phyloP scores from a whole-genome alignment of 2,113 vertebrate species.

The Phocoena phocoena region DNA sequence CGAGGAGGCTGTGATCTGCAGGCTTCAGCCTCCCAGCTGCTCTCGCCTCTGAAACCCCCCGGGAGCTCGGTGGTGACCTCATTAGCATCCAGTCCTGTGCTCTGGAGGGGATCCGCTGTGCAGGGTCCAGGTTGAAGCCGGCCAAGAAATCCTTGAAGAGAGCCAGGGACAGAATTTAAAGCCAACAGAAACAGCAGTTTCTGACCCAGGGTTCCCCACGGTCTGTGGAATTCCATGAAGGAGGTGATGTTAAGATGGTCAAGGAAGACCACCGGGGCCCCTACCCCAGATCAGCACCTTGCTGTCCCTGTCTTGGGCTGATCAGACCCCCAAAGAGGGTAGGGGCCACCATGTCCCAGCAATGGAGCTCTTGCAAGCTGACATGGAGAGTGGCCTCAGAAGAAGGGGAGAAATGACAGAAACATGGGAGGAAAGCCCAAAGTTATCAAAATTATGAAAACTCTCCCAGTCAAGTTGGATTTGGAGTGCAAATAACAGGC shows the following conservation, averaged over 20 bases:
- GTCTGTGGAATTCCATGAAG: background rate
- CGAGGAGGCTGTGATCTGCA: background rate
- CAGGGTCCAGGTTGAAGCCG: background rate
- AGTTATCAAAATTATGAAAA: background rate
- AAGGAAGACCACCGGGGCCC: background rate
- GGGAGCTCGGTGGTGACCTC: background rate
- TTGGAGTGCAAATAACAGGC: background rate
- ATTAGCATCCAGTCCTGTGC: background rate
- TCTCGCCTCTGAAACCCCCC: background rate
- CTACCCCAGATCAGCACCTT: too few relatives aligned
- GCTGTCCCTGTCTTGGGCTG: accelerated
- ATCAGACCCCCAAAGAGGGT: too few relatives aligned
- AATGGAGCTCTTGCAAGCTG: too few relatives aligned
- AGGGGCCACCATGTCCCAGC: accelerated
- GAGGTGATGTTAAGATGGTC: background rate
- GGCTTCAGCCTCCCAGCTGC: background rate
- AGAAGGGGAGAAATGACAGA: background rate
- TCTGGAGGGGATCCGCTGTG: background rate
- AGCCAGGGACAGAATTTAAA: too few relatives aligned
- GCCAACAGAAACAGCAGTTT: background rate
- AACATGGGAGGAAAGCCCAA: background rate
- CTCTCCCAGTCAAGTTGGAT: accelerated
- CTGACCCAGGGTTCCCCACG: background rate
- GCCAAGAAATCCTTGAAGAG: background rate
- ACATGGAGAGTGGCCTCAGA: background rate